A percentile compares a stretch with the other conserved stretches of the same genome.
Conservation (phyloP, 2,888 invertebrate species). For the Teleiodes luculella region DNA sequence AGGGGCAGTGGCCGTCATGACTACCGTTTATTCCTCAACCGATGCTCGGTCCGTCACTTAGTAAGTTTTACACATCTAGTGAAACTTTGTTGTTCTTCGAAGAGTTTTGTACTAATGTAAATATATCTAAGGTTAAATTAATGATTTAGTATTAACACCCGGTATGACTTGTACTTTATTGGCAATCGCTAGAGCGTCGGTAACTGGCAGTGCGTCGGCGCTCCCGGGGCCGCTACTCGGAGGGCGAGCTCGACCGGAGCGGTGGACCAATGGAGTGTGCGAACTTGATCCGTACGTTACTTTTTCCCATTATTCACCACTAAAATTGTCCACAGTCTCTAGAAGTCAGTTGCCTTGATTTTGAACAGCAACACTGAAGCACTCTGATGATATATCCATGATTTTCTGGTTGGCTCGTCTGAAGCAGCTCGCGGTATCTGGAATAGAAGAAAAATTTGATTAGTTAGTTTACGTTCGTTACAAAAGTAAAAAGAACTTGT, state of each 20-base stretch:
- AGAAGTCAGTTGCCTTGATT: constrained; percentile 49
- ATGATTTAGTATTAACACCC: constrained; percentile 55
- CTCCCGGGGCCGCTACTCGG: constrained; percentile 49
- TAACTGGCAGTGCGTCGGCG: constrained; percentile 54
- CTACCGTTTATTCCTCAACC: constrained; percentile 81
- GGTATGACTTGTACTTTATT: constrained; percentile 77
- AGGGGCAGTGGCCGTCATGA: constrained; percentile 91
- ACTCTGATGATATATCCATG: constrained; percentile 44
- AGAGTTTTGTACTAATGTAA: constrained; percentile 72
- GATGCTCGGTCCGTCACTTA: constrained; percentile 52
- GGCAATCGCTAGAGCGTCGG: constrained; percentile 75
- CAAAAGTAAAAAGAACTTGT: not conserved
- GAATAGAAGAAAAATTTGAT: constrained; percentile 44
- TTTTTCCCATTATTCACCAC: constrained; percentile 76
- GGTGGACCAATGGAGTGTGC: constrained; percentile 76
- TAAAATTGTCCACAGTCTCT: constrained; percentile 46
- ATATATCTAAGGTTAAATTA: constrained; percentile 69
- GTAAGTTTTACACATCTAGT: constrained; percentile 52
- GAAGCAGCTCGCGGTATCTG: constrained; percentile 40
- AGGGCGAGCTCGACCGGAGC: constrained; percentile 49
- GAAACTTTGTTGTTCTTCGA: constrained; percentile 29
- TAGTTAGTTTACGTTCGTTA: not conserved
- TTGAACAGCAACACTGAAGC: constrained; percentile 32
- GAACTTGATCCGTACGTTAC: constrained; percentile 74
- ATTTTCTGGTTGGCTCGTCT: constrained; percentile 26